Evolutionary conservation across 2,797 vertebrate genomes (phyloP).

Genomic region (Sphenodon punctatus): DNA sequence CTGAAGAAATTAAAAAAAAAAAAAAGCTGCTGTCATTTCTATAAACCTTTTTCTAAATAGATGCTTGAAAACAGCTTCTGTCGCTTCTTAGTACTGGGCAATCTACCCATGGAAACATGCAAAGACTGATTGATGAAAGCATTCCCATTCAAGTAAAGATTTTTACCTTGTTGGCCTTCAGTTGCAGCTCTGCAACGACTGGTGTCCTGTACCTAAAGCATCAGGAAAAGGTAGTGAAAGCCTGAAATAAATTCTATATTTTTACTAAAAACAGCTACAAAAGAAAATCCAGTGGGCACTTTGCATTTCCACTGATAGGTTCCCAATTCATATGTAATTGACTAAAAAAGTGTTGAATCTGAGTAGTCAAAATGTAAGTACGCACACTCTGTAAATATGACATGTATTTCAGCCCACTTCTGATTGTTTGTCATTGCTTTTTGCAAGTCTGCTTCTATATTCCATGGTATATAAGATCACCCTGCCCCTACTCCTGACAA

Average conservation of each 20-base stretch:
- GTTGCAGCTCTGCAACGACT: not conserved
- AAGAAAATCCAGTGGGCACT: not conserved
- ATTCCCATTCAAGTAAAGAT: not conserved
- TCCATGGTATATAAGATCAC: not conserved
- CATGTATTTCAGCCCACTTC: not conserved
- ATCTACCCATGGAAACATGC: not conserved
- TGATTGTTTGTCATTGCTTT: not conserved
- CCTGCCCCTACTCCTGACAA: not conserved
- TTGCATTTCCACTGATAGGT: not conserved
- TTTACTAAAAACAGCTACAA: not conserved
- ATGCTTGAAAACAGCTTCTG: not conserved
- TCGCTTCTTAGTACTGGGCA: not conserved
- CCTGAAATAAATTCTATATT: not conserved
- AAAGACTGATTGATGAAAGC: not conserved
- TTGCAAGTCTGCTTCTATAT: not conserved
- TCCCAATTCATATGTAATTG: not conserved
- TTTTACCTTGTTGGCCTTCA: not conserved
- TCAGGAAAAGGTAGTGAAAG: not conserved
- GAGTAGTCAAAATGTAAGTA: not conserved
- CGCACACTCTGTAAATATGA: constrained; percentile 1
- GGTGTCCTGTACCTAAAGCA: not conserved
- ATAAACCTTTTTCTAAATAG: constrained; percentile 12
- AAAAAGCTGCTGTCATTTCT: not conserved
- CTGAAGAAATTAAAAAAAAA: no score
- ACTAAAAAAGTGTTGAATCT: not conserved